phyloP scores from a whole-genome alignment of 2,888 invertebrate species.

The Meghimatium bilineatum region DNA sequence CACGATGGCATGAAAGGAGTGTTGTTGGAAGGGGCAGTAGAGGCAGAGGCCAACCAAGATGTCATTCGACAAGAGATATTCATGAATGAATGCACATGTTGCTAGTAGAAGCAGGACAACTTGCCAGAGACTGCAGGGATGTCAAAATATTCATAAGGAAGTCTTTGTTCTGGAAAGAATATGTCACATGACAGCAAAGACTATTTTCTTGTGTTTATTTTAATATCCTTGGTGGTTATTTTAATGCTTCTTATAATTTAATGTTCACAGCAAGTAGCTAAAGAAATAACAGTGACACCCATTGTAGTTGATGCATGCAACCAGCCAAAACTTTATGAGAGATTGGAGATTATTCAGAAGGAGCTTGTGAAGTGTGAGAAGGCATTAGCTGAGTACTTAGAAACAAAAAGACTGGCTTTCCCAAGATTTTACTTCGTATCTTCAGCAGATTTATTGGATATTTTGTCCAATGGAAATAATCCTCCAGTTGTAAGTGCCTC shows the following conservation, averaged over 20 bases:
- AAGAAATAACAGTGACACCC: constrained; percentile 86
- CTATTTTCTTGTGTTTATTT: no score
- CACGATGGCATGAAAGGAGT: no score
- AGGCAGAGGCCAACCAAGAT: no score
- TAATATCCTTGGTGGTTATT: no score
- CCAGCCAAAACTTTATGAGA: constrained; percentile 86
- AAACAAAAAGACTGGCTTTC: constrained; percentile 96
- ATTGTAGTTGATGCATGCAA: constrained; percentile 95
- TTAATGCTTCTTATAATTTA: neutral
- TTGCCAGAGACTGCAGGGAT: no score
- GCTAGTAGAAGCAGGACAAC: no score
- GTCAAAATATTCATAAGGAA: no score
- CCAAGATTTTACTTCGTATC: constrained; percentile 98
- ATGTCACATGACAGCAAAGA: no score
- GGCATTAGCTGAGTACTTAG: constrained; percentile 95
- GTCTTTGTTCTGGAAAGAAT: no score
- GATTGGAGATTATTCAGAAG: constrained; percentile 88
- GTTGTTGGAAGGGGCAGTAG: no score
- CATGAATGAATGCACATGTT: no score
- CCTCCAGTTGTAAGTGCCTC: constrained; percentile 81
- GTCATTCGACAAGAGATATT: no score
- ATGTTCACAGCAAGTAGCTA: constrained; percentile 82
- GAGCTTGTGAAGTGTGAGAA: constrained; percentile 94
- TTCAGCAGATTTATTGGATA: constrained; percentile 94
- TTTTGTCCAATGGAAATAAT: constrained; percentile 95